Evolutionary conservation across 2,113 vertebrate species (phyloP), one percentile per base, ranked within the genome.

Genomic region (Amblyornis subalaris): DNA sequence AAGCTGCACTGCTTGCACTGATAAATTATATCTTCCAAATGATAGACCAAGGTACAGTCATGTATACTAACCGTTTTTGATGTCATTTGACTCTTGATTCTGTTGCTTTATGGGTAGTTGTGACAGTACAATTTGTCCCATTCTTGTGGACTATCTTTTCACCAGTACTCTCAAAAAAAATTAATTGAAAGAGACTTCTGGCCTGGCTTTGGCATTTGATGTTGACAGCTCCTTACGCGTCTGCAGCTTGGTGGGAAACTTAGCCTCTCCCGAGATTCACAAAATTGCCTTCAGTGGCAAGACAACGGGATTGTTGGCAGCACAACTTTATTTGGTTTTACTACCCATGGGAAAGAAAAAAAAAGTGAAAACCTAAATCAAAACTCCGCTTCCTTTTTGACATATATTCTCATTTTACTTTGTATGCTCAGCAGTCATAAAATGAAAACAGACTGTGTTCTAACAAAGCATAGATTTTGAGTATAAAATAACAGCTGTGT

Each of bases 11-110:
- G 96, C 81, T 96, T 94, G 94, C 96, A 96, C 91, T 95, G 94
- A 96, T 96, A 95, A 82, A 93, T 96, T 96, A 62, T 96, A 94
- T 94, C 96, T 96, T 96, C 95, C 96, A 95, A 96, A 96, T 96
- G 95, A 96, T 96, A 96, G 95, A 96, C 96, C 95, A 96, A 96
- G 96, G 95, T 96, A 96, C 96, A 85, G 94, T 96, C 70, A 82
- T 76, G 89, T 33, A 96, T 95, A 67, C 65, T 95, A 86, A 96
- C 71, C 26, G 0, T 93, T 96, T 96, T 92, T 96, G 85, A 96
- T 96, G 77, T 96, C 54, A 57, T 93, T 92, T 96, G 78, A 95
- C 81, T 93, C 87, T 93, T 93, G 62, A 94, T 95, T 87, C 71
- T 96, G 94, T 96, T 96, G 91, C 38, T 70, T 93, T 95, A 95